Conservation (phyloP, 2,797 vertebrate species). For the Sebastolobus altivelis region DNA sequence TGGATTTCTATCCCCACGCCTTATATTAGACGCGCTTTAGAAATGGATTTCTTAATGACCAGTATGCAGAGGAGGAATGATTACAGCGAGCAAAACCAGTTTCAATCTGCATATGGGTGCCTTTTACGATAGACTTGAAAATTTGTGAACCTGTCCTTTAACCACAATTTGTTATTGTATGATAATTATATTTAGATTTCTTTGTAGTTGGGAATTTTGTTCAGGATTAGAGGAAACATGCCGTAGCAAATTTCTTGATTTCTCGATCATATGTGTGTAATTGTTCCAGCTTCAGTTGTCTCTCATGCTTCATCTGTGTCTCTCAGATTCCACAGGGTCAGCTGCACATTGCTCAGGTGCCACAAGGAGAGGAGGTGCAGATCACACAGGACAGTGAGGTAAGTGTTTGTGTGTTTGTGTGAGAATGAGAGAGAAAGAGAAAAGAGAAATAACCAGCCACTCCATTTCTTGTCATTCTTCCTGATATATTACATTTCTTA, state of each 20-base stretch:
- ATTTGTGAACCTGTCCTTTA: neutral
- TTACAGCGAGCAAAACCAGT: neutral
- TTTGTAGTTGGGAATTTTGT: neutral
- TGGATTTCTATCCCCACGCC: neutral
- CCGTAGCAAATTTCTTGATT: neutral
- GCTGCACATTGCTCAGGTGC: slow-evolving; percentile 98
- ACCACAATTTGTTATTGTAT: neutral
- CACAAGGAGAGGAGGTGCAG: slow-evolving; percentile 98
- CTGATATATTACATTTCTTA: slow-evolving; percentile 29
- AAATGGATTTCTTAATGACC: neutral
- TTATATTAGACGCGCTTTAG: neutral
- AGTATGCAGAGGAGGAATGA: neutral
- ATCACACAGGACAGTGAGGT: slow-evolving; percentile 99
- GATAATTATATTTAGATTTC: neutral
- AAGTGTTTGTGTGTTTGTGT: slow-evolving; percentile 64
- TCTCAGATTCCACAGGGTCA: slow-evolving; percentile 95
- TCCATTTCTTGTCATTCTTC: slow-evolving; percentile 32
- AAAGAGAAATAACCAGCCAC: neutral
- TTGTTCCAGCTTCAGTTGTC: neutral
- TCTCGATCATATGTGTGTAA: slow-evolving; percentile 9
- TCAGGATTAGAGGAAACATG: neutral
- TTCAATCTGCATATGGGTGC: neutral
- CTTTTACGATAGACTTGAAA: neutral
- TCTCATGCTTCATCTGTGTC: slow-evolving; percentile 60
- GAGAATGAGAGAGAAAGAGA: neutral